These are phyloP conservation scores for Lophura nycthemera DNA, from an alignment of 2,113 vertebrate species.

Conservation along the genomic window DNA sequence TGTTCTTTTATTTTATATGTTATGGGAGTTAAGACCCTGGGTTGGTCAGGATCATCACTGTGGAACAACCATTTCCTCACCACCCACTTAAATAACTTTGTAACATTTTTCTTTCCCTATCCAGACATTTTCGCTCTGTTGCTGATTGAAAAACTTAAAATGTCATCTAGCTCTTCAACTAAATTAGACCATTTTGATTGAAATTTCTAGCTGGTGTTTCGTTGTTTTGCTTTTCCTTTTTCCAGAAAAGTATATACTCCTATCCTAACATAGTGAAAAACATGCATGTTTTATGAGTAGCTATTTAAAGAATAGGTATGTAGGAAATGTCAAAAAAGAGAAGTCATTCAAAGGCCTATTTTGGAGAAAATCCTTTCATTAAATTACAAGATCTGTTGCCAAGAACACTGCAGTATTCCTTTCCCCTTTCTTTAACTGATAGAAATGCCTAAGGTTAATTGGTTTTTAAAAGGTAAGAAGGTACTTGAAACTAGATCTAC, in stretches of 20 bases:
- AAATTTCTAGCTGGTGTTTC: not conserved
- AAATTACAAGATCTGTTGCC: slow-evolving; percentile 15
- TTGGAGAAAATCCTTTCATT: slow-evolving; percentile 14
- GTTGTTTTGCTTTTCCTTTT: not conserved
- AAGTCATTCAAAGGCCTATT: not conserved
- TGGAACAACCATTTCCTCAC: not conserved
- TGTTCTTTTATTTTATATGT: not conserved
- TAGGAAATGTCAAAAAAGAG: not conserved
- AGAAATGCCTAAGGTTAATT: slow-evolving; percentile 60
- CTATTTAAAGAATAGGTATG: slow-evolving; percentile 1
- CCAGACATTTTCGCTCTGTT: not conserved
- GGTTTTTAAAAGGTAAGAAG: slow-evolving; percentile 65
- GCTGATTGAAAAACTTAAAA: not conserved
- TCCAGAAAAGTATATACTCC: not conserved
- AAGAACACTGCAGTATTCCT: not conserved
- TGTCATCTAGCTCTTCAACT: not conserved
- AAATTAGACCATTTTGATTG: not conserved
- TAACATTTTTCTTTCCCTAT: not conserved
- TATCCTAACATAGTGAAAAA: not conserved
- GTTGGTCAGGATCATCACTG: not conserved
- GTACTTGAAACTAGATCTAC: slow-evolving; percentile 62
- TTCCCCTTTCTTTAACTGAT: not conserved
- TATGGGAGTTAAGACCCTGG: not conserved
- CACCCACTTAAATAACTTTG: not conserved
- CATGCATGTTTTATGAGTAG: not conserved